phyloP scores from a whole-genome alignment of 2,888 invertebrate genomes.

The Nebria brevicollis region DNA sequence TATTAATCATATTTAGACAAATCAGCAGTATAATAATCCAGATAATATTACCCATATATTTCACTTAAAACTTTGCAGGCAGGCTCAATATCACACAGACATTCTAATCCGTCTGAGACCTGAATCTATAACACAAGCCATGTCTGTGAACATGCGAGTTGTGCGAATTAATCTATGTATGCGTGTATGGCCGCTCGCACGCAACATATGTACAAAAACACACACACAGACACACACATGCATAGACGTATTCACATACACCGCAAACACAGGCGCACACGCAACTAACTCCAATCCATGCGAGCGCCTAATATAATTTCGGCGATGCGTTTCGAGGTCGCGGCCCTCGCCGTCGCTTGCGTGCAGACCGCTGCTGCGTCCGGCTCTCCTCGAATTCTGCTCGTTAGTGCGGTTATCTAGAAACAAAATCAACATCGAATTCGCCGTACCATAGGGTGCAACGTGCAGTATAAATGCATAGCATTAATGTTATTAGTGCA shows the following conservation, averaged over 20 bases:
- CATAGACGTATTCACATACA: background rate
- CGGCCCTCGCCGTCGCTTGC: constrained; percentile 24
- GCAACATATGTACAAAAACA: constrained; percentile 3
- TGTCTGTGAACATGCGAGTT: background rate
- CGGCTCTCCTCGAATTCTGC: constrained; percentile 6
- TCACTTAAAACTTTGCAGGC: background rate
- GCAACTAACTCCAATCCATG: background rate
- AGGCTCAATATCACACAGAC: background rate
- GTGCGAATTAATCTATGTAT: constrained; percentile 1
- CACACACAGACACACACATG: constrained; percentile 1
- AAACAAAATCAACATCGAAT: constrained; percentile 5
- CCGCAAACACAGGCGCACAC: background rate
- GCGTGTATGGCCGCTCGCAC: background rate
- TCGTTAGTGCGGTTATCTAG: constrained; percentile 19
- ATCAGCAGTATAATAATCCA: no score
- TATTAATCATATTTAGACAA: no score
- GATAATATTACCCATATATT: no score
- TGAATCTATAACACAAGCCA: background rate
- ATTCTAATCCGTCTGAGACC: background rate
- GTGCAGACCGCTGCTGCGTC: constrained; percentile 21
- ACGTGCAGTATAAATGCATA: background rate
- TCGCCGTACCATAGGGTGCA: constrained; percentile 1
- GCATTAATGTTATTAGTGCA: background rate
- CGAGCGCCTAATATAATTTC: constrained; percentile 43
- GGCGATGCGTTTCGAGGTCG: constrained; percentile 48